A percentile compares a stretch with the other conserved stretches of the same genome.
Conservation (phyloP, 1,140 invertebrate species). For the Chrysoperla carnea region DNA sequence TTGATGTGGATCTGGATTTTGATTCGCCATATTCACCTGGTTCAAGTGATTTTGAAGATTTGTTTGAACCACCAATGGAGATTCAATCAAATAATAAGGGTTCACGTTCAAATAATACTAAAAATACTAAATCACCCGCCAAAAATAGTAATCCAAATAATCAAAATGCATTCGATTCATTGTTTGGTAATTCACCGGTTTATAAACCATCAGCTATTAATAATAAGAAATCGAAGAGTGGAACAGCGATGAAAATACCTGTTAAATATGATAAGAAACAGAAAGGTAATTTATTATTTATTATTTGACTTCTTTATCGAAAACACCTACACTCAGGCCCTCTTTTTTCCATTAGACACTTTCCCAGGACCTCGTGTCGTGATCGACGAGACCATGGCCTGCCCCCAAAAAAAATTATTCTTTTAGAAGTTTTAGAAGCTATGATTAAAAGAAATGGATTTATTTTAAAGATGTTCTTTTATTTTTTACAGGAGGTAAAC, state of each 20-base stretch:
- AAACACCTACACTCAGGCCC: no score
- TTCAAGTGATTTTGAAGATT: constrained; percentile 64
- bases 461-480: no score
- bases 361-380: no score
- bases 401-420: no score
- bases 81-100: constrained; percentile 13
- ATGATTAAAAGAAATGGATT: no score
- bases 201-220: constrained; percentile 6
- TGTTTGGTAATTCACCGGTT: constrained; percentile 30
- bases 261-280: constrained; percentile 28
- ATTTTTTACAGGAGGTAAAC: constrained; percentile 31
- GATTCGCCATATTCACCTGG: constrained; percentile 74
- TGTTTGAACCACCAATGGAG: constrained; percentile 64
- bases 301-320: no score
- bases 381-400: no score
- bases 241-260: constrained; percentile 22
- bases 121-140: constrained; percentile 14
- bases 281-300: constrained; percentile 10
- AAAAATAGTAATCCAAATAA: constrained; percentile 26
- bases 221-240: constrained; percentile 14
- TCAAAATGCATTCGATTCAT: constrained; percentile 33
- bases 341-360: no score
- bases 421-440: no score
- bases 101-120: constrained; percentile 4
- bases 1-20: constrained; percentile 46